phyloP scores from a whole-genome alignment of 2,888 invertebrate species.

The Campopleginae sp. region DNA sequence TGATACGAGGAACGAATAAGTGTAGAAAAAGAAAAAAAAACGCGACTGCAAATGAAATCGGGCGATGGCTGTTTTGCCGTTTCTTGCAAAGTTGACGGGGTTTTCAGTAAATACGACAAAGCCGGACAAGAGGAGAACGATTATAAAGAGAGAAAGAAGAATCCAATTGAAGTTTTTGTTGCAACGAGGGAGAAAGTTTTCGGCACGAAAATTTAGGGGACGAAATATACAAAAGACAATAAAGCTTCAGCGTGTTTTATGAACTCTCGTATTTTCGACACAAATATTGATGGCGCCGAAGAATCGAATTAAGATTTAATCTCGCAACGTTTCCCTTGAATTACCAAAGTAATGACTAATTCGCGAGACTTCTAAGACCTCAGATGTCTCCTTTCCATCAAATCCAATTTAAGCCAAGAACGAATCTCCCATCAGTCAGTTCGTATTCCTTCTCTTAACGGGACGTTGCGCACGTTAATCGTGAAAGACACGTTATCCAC shows the following conservation, averaged over 20 bases:
- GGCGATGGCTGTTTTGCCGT: not conserved
- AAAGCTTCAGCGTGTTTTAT: constrained; percentile 15
- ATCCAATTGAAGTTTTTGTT: constrained; percentile 61
- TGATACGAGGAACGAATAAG: constrained; percentile 47
- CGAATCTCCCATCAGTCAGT: constrained; percentile 47
- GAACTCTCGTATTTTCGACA: not conserved
- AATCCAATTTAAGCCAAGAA: constrained; percentile 40
- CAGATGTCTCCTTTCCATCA: constrained; percentile 34
- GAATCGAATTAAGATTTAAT: not conserved
- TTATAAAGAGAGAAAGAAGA: constrained; percentile 47
- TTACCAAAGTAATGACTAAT: not conserved
- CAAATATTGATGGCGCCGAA: not conserved
- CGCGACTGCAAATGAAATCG: constrained; percentile 37
- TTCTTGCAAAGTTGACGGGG: constrained; percentile 47
- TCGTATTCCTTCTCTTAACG: constrained; percentile 47
- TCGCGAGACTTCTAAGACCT: not conserved
- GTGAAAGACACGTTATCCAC: constrained; percentile 57
- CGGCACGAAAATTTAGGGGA: constrained; percentile 19
- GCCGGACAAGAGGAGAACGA: constrained; percentile 6
- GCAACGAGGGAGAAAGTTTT: constrained; percentile 36
- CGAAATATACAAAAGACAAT: not conserved
- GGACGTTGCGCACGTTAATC: constrained; percentile 61
- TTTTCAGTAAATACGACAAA: constrained; percentile 32
- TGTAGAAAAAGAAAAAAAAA: constrained; percentile 28
- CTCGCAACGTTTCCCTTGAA: not conserved